Percentiles rank a stretch among this genome's conserved stretches.
Evolutionary conservation across 64 coral and sea anemone genomes (phyloP).

Genomic region (Porites lutea): DNA sequence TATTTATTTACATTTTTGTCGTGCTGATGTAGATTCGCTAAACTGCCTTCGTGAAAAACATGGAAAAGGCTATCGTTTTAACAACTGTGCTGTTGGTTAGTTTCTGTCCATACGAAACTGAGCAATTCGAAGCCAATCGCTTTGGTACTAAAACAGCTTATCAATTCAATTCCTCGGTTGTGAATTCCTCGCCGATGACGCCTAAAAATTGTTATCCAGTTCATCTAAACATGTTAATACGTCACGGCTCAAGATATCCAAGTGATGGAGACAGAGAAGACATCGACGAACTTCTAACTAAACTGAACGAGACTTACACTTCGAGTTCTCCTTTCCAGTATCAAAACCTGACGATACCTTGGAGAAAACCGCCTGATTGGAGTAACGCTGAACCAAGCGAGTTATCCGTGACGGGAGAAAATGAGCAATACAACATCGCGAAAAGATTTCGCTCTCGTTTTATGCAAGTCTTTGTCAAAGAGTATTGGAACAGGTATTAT

Average conservation of each 20-base stretch:
- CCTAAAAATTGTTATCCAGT: slow-evolving; percentile 50
- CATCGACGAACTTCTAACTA: slow-evolving; percentile 41
- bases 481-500: slow-evolving; percentile 77
- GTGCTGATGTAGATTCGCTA: neutral
- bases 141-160: slow-evolving; percentile 67
- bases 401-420: slow-evolving; percentile 43
- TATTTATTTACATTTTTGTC: too few species aligned
- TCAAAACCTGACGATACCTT: slow-evolving; percentile 59
- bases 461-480: slow-evolving; percentile 30
- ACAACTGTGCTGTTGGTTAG: neutral
- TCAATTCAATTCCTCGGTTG: neutral
- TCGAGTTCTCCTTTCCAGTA: slow-evolving; percentile 39
- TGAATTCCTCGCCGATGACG: neutral
- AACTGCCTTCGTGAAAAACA: neutral
- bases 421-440: slow-evolving; percentile 70
- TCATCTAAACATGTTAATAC: slow-evolving; percentile 71
- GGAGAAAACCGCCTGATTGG: slow-evolving; percentile 33
- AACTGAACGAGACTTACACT: slow-evolving; percentile 64
- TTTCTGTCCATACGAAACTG: neutral
- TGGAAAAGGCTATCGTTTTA: neutral
- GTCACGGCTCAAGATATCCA: slow-evolving; percentile 76
- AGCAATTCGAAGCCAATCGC: neutral
- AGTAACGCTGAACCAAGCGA: slow-evolving; percentile 38
- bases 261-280: slow-evolving; percentile 17
- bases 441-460: slow-evolving; percentile 54